These are phyloP conservation scores for Nestor notabilis DNA, from an alignment of 2,113 vertebrate genomes.

Conservation along the genomic window DNA sequence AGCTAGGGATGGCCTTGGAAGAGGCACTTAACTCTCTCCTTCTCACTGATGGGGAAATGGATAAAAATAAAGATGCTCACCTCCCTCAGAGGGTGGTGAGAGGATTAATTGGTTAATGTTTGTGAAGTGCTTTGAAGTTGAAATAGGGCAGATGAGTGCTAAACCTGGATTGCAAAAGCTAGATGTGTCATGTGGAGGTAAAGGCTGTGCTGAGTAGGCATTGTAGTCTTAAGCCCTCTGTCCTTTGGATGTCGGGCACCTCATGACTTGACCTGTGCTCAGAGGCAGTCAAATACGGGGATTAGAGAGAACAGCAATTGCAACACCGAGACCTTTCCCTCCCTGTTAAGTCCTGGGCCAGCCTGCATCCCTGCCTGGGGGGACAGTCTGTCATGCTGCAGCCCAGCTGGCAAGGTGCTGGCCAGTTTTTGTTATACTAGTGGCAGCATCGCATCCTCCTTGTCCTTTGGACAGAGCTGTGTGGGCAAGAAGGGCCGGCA, in stretches of 20 bases:
- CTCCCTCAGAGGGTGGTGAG: background rate
- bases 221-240: background rate
- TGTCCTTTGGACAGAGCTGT: background rate
- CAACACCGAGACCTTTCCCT: background rate
- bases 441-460: background rate
- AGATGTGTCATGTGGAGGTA: slow-evolving; percentile 22
- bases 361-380: background rate
- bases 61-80: slow-evolving; percentile 45
- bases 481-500: background rate
- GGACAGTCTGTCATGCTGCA: rapidly evolving
- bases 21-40: slow-evolving; percentile 30
- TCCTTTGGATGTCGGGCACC: background rate
- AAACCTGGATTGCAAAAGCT: slow-evolving; percentile 16
- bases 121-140: slow-evolving; percentile 46
- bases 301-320: background rate
- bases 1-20: background rate
- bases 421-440: rapidly evolving
- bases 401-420: background rate
- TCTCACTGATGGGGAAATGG: background rate
- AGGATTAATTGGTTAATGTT: slow-evolving; percentile 58
- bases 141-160: slow-evolving; percentile 19
- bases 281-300: background rate
- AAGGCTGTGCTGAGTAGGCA: slow-evolving; percentile 1
- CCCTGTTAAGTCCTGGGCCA: background rate
- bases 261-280: background rate